A percentile compares a stretch with the other conserved stretches of the same genome.
phyloP scores from a whole-genome alignment of 2,888 invertebrate genomes.

The Drosophila neutralis region DNA sequence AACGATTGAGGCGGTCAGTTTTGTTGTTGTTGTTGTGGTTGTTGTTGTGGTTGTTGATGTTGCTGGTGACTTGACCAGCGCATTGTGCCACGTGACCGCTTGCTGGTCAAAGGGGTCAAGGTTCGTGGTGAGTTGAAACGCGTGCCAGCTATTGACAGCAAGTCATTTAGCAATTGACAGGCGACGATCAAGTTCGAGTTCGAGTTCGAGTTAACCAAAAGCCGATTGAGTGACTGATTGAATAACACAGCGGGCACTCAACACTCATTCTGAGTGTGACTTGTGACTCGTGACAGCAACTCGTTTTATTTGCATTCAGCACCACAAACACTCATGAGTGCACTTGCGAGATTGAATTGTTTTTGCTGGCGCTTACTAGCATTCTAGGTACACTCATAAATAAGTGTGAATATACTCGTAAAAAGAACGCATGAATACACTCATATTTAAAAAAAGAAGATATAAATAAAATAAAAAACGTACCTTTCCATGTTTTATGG shows the following conservation, averaged over 20 bases:
- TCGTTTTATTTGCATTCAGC: not conserved
- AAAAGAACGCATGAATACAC: not conserved
- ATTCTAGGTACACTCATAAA: not conserved
- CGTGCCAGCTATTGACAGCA: constrained; percentile 36
- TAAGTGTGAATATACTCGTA: not conserved
- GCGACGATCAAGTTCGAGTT: constrained; percentile 12
- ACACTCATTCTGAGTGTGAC: constrained; percentile 1
- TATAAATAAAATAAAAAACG: not conserved
- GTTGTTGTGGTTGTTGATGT: not conserved
- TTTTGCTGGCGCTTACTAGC: not conserved
- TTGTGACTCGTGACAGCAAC: constrained; percentile 11
- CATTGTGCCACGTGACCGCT: constrained; percentile 33
- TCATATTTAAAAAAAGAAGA: not conserved
- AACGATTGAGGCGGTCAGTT: constrained; percentile 44
- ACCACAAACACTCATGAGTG: not conserved
- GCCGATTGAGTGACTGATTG: constrained; percentile 43
- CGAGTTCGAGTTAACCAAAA: constrained; percentile 1
- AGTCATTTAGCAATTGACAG: constrained; percentile 27
- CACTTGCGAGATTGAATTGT: not conserved
- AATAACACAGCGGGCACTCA: constrained; percentile 23
- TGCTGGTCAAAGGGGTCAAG: constrained; percentile 38
- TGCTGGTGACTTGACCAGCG: constrained; percentile 37
- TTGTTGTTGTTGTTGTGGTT: not conserved
- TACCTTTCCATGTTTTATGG: not conserved
- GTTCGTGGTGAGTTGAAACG: constrained; percentile 22